Base-by-base conservation (phyloP, 2,113 vertebrate genomes). In the Scatophagus argus region DNA sequence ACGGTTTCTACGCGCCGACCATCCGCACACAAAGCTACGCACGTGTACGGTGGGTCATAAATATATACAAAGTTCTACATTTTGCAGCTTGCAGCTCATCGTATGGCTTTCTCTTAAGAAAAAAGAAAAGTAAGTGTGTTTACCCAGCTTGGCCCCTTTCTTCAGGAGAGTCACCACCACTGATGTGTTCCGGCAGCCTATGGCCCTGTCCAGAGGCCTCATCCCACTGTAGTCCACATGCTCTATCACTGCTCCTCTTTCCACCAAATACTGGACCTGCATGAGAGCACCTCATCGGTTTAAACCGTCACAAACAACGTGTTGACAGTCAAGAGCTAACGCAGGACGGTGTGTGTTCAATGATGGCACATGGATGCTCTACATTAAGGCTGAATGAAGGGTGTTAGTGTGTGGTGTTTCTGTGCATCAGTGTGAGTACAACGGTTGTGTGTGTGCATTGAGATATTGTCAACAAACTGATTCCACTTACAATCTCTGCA, bases 191-290 rank as follows among this genome's bases (percentile, higher is more conserved):
- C 97, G 95, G 62, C 98, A 99, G 5, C 98, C 98, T 0, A 99
- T 99, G 7, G 98, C 98, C 88, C 98, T 96, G 94, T 99, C 98
- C 93, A 99, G 88, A 0, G 98, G 97, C 59, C 97, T 95, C 98
- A 99, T 99, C 25, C 98, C 98, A 0, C 98, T 99, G 87, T 96
- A 95, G 94, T 99, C 98, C 64, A 98, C 93, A 0, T 99, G 98
- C 92, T 99, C 98, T 1, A 99, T 97, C 93, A 96, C 93, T 0
- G 98, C 98, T 82, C 98, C 98, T 70, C 95, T 96, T 77, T 99
- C 98, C n/a, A 99, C 97, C 90, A 99, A 92, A 86, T 98, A 99
- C 92, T 97, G 96, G 84, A 99, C 98, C 98, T 99, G 75, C 6
- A 60, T 7, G 39, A 81, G 10, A 25, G 21, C 41, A 41, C 44